Evolutionary conservation across 2,888 invertebrate genomes (phyloP).

Genomic region (Drosophila flavopinicola): DNA sequence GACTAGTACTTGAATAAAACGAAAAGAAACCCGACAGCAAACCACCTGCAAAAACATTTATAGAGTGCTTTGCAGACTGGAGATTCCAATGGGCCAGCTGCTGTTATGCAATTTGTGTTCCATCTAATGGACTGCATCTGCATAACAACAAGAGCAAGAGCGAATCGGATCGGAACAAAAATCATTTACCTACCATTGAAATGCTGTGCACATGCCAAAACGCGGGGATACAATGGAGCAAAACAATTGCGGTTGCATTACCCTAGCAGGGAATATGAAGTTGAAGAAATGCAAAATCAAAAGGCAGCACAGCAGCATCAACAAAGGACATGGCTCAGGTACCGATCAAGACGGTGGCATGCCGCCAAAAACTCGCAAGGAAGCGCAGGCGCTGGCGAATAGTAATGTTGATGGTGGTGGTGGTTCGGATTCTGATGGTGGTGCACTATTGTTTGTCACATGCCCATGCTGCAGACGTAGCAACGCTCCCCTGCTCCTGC

Average conservation of each 20-base stretch:
- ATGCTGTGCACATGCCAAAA: conserved; percentile 78
- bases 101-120: conserved; percentile 52
- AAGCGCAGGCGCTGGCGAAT: conserved; percentile 52
- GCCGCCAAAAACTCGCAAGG: conserved; percentile 61
- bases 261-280: conserved; percentile 43
- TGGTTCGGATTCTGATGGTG: conserved; percentile 16
- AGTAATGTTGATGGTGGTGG: neutral
- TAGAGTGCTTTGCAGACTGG: neutral
- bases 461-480: conserved; percentile 16
- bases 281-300: conserved; percentile 52
- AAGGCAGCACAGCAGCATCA: conserved; percentile 46
- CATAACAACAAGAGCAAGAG: conserved; percentile 32
- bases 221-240: conserved; percentile 43
- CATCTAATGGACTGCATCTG: conserved; percentile 54
- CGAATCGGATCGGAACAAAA: conserved; percentile 22
- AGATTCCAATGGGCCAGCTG: conserved; percentile 32
- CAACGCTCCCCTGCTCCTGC: conserved; percentile 25
- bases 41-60: conserved; percentile 24
- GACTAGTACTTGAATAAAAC: neutral
- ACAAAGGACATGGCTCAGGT: conserved; percentile 57
- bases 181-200: conserved; percentile 60
- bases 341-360: conserved; percentile 46
- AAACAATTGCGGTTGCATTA: conserved; percentile 80
- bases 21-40: neutral
- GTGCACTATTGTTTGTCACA: conserved; percentile 70